Evolutionary conservation across 2,888 invertebrate species (phyloP).

Genomic region (Punctoribates punctum): DNA sequence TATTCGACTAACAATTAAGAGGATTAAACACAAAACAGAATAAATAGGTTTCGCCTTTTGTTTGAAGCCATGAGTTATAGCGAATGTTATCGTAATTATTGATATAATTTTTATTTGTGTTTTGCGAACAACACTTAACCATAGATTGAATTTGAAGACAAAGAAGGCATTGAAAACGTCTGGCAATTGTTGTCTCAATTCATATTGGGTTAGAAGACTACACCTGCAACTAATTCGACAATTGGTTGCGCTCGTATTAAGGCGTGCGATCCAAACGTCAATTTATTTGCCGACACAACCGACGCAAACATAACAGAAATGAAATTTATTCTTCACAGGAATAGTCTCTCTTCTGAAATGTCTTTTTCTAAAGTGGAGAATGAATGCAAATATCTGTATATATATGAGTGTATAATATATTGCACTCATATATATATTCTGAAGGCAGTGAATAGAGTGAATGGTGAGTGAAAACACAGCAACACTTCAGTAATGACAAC

Average conservation of each 20-base stretch:
- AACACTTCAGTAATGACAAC: too few relatives aligned
- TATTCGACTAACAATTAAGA: too few relatives aligned
- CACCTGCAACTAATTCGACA: constrained; percentile 17
- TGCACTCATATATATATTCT: too few relatives aligned
- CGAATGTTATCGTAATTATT: constrained; percentile 12
- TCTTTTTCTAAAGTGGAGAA: too few relatives aligned
- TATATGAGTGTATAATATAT: too few relatives aligned
- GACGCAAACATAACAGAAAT: too few relatives aligned
- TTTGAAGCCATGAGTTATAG: not conserved
- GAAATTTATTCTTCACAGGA: not conserved
- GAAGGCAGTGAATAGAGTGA: too few relatives aligned
- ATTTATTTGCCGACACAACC: too few relatives aligned
- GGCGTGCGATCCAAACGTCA: constrained; percentile 2
- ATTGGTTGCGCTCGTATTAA: constrained; percentile 5
- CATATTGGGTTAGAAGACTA: constrained; percentile 2
- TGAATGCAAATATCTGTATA: too few relatives aligned
- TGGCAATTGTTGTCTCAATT: not conserved
- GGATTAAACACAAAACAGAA: not conserved
- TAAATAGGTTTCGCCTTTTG: constrained; percentile 4
- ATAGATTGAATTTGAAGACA: too few relatives aligned
- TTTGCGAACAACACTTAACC: not conserved
- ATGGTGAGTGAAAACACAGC: too few relatives aligned
- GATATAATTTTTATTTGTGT: constrained; percentile 11
- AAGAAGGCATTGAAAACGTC: too few relatives aligned
- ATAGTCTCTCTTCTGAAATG: not conserved